Conservation (phyloP, 23 tunicate genomes). For the Halocynthia aurantium region DNA sequence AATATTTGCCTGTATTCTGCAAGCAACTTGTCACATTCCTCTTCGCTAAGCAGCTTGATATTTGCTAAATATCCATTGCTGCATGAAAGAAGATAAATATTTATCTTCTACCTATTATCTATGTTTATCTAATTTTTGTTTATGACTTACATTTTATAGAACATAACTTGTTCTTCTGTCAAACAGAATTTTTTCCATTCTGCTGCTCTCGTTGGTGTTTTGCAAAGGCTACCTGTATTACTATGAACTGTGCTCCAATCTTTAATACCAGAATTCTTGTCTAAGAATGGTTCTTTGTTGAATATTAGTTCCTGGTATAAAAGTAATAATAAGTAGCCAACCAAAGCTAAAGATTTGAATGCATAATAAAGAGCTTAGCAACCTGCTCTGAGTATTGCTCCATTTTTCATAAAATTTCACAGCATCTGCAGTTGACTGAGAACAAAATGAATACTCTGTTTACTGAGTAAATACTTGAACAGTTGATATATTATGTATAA, state of each 20-base stretch:
- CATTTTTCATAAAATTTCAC: too few species aligned
- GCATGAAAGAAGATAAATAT: background rate
- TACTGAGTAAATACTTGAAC: too few species aligned
- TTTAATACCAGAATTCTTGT: slow-evolving; percentile 2
- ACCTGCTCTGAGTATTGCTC: too few species aligned
- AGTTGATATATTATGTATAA: too few species aligned
- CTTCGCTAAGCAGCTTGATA: too few species aligned
- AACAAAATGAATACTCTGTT: too few species aligned
- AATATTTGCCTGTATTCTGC: slow-evolving; percentile 52
- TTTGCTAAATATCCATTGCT: slow-evolving; percentile 65
- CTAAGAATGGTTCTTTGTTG: slow-evolving; percentile 21
- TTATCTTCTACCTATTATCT: too few species aligned
- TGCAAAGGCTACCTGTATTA: slow-evolving; percentile 40
- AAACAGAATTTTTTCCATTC: slow-evolving; percentile 31
- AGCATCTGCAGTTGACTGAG: too few species aligned
- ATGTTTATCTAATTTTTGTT: too few species aligned
- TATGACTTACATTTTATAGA: slow-evolving; percentile 19
- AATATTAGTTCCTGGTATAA: slow-evolving; percentile 20
- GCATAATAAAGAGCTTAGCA: too few species aligned
- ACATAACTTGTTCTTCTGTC: slow-evolving; percentile 31
- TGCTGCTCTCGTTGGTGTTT: slow-evolving; percentile 7
- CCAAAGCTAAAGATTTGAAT: background rate
- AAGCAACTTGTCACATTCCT: slow-evolving; percentile 37
- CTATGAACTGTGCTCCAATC: slow-evolving; percentile 76
- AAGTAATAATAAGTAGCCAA: background rate